Evolutionary conservation across 2,797 vertebrate species (phyloP), one percentile per base, ranked within the genome.

Genomic region (Muraenolepis orangiensis): DNA sequence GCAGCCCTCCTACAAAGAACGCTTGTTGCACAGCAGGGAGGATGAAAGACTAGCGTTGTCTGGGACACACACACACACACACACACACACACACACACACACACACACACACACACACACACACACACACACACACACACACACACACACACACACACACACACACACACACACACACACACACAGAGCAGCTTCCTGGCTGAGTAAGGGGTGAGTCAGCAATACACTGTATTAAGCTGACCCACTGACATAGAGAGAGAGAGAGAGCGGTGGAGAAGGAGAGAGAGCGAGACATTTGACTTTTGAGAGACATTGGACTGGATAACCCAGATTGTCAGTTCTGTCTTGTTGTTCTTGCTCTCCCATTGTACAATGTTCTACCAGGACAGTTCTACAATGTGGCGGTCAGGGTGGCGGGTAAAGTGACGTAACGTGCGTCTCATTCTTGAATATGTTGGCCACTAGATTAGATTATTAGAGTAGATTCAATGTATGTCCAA

Each of bases 81-180:
- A 66, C 42, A 8, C 70, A 66, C 13, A 67, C 16, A 61, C 40
- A 74, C 0, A 13, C 20, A 1, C 51, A 42, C 26, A 38, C 18
- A 73, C 30, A 74, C 68, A 78, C 76, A 70, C 76, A 73, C n/a
- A 66, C 0, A 18, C 12, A 69, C 29, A 51, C 42, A 16, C 18
- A 6, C 51, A 29, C 30, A 57, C 6, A 34, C 32, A 34, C 32
- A 34, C 32, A 34, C 32, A 34, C 32, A 34, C 32, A 34, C 32
- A 34, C 32, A 34, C n/a, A 34, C 32, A 34, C 3, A 34, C 3
- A 34, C 3, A 34, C 3, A 34, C 30, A 57, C 6, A 34, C 32
- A 34, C 32, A 34, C 32, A 34, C 32, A 34, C 32, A 34, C 32
- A 34, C 32, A 34, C 32, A 34, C 32, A 34, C 3, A 34, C 3